Percentiles rank a stretch among this genome's conserved stretches.
Evolutionary conservation across 1,140 invertebrate genomes (phyloP).

Genomic region (Drosophila subpulchrella): DNA sequence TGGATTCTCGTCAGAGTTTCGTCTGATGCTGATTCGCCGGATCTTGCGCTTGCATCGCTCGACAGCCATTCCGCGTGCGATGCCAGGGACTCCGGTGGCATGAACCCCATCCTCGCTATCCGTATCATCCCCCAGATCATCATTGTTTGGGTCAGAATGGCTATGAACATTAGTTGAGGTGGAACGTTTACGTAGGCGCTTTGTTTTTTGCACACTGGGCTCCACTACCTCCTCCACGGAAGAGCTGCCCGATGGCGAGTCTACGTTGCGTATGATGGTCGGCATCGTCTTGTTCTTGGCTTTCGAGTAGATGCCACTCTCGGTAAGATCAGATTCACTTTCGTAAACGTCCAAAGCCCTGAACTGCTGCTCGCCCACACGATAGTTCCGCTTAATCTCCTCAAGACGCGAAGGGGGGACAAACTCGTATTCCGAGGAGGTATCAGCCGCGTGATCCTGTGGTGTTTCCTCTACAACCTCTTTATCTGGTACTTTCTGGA

Average conservation of each 20-base stretch:
- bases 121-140: constrained; percentile 27
- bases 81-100: constrained; percentile 65
- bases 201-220: constrained; percentile 53
- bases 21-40: constrained; percentile 32
- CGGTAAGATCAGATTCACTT: constrained; percentile 80
- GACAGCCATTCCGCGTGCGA: constrained; percentile 71
- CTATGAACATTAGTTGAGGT: constrained; percentile 70
- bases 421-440: constrained; percentile 67
- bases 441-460: constrained; percentile 11
- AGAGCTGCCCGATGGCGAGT: constrained; percentile 49
- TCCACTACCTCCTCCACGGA: constrained; percentile 56
- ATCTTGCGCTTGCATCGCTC: constrained; percentile 71
- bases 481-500: neutral
- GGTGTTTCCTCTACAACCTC: neutral
- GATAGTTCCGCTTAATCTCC: constrained; percentile 65
- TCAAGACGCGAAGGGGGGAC: constrained; percentile 60
- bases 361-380: constrained; percentile 73
- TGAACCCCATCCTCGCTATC: constrained; percentile 56
- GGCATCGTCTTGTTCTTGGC: constrained; percentile 46
- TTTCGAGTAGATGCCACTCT: constrained; percentile 76
- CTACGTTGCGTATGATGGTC: constrained; percentile 65
- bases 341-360: constrained; percentile 80
- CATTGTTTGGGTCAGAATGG: constrained; percentile 65
- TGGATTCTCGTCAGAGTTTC: constrained; percentile 26
- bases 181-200: constrained; percentile 75